phyloP scores from a whole-genome alignment of 2,113 vertebrate species.

The Crotalus viridis region DNA sequence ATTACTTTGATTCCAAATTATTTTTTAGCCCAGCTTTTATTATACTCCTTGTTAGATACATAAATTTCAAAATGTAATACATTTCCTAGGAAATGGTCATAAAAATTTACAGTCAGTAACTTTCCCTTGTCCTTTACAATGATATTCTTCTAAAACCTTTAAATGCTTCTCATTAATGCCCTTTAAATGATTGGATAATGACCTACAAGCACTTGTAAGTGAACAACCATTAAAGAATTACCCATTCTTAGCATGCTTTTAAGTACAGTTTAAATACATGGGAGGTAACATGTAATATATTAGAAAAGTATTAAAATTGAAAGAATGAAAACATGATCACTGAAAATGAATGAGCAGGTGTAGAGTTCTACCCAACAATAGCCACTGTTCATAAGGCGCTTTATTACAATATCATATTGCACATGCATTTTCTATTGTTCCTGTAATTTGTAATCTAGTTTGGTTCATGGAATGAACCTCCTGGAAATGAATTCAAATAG shows the following conservation, averaged over 20 bases:
- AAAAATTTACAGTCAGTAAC: constrained; percentile 90
- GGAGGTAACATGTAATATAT: constrained; percentile 81
- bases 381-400: constrained; percentile 22
- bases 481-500: neutral
- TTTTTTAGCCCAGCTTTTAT: constrained; percentile 82
- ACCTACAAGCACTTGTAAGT: constrained; percentile 95
- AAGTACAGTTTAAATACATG: constrained; percentile 90
- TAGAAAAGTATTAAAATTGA: constrained; percentile 75
- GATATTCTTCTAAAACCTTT: constrained; percentile 91
- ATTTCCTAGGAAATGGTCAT: constrained; percentile 86
- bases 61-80: constrained; percentile 85
- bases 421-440: constrained; percentile 31
- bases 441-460: constrained; percentile 29
- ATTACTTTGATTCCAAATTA: constrained; percentile 83
- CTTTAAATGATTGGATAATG: constrained; percentile 97
- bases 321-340: constrained; percentile 67
- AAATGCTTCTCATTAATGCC: constrained; percentile 94
- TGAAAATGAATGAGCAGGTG: constrained; percentile 63
- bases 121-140: constrained; percentile 88
- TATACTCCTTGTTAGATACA: constrained; percentile 81
- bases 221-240: constrained; percentile 96
- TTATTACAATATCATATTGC: constrained; percentile 9
- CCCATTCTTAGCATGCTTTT: constrained; percentile 86
- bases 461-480: constrained; percentile 24
- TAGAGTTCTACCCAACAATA: constrained; percentile 46